These are phyloP conservation scores for Didymodactylos carnosus DNA, from an alignment of 2,888 invertebrate genomes.

Conservation along the genomic window DNA sequence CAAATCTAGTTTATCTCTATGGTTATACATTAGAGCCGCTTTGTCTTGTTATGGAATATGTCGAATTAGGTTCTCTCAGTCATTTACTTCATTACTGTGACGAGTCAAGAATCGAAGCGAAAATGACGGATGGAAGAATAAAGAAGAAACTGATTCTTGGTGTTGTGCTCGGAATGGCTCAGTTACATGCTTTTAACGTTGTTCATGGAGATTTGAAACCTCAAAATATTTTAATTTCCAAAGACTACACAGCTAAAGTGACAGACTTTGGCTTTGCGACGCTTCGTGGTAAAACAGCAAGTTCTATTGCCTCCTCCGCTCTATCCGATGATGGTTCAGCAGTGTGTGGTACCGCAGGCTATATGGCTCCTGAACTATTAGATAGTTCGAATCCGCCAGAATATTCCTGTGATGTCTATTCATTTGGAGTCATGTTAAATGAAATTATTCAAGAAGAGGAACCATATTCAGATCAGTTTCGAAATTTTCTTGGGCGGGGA, in stretches of 20 bases:
- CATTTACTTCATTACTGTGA: constrained; percentile 9
- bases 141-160: constrained; percentile 4
- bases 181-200: not conserved
- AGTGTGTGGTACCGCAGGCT: constrained; percentile 5
- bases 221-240: constrained; percentile 4
- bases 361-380: constrained; percentile 12
- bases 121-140: constrained; percentile 7
- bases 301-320: not conserved
- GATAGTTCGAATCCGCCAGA: not conserved
- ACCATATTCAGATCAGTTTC: constrained; percentile 4
- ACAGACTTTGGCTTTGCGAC: constrained; percentile 6
- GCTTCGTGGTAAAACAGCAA: constrained; percentile 3
- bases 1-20: not conserved
- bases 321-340: not conserved
- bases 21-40: constrained; percentile 5
- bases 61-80: constrained; percentile 1
- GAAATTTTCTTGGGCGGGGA: constrained; percentile 1
- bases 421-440: constrained; percentile 10
- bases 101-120: not conserved
- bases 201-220: constrained; percentile 12
- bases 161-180: constrained; percentile 1
- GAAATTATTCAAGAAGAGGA: constrained; percentile 12
- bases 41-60: constrained; percentile 7
- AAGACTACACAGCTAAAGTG: constrained; percentile 3
- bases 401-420: constrained; percentile 1